Evolutionary conservation across 2,888 invertebrate species (phyloP), one percentile per base, ranked within the genome.

Genomic region (Boloria euphrosyne): DNA sequence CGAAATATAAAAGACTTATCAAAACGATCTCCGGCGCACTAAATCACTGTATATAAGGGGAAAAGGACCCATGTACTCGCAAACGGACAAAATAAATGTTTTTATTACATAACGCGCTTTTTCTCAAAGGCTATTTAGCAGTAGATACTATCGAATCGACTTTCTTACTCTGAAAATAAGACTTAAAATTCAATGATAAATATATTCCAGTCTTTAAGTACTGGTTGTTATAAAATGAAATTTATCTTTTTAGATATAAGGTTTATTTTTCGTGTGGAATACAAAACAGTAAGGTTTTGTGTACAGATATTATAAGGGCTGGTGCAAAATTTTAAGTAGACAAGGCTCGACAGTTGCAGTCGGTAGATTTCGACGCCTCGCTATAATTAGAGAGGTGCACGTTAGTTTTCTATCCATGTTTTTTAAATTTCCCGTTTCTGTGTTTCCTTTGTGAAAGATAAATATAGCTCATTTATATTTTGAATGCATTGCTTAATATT

Each of bases 71-170:
- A 82, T 89, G 88, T 91, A 91, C 90, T 87, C 85, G 81, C 85
- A 87, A 89, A 90, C 90, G 89, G 85, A 86, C 88, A 88, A 90
- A 91, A 92, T 90, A 91, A 90, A 91, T 90, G 90, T 91, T 91
- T 90, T 90, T 88, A 89, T 91, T 91, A 91, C 90, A 91, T 90
- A 90, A 89, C 87, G 83, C 87, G 89, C 85, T 84, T 87, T 89
- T 90, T 90, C 91, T 92, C 89, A 79, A 83, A 87, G 85, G 85
- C 85, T 82, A 84, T 85, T 84, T 81, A 74, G 63, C 60, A 43
- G 6, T 10, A 22, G 10, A 2, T 62, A 71, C 47, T 52, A 65
- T 50, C 80, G 83, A 84, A 74, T 57, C 31, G 61, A 66, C 80
- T 75, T 79, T 82, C 71, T 2, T 0, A 0, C 4, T 10, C 22